phyloP scores from a whole-genome alignment of 2,888 invertebrate genomes.

The Eilema caniola region DNA sequence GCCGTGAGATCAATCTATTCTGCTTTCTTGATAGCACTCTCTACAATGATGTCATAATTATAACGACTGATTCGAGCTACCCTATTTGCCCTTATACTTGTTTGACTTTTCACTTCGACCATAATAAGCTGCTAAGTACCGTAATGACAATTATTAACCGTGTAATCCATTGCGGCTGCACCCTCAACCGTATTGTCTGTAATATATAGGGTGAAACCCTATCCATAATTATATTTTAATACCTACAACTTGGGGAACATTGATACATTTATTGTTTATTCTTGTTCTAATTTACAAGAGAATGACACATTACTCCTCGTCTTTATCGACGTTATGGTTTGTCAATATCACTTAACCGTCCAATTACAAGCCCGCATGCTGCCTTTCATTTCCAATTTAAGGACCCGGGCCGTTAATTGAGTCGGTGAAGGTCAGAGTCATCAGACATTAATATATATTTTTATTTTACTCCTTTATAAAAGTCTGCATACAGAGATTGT shows the following conservation, averaged over 20 bases:
- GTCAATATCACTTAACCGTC: constrained; percentile 74
- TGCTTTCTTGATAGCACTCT: constrained; percentile 53
- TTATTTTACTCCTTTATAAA: not conserved
- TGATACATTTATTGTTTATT: constrained; percentile 42
- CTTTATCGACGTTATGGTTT: constrained; percentile 55
- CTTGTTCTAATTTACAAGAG: constrained; percentile 51
- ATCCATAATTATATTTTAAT: constrained; percentile 59
- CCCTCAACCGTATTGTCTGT: constrained; percentile 59
- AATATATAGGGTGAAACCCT: constrained; percentile 54
- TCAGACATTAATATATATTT: constrained; percentile 32
- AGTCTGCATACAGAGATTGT: constrained; percentile 7
- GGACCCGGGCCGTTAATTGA: constrained; percentile 53
- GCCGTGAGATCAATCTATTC: constrained; percentile 71
- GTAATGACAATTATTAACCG: constrained; percentile 73
- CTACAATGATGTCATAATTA: constrained; percentile 35
- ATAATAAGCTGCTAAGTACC: constrained; percentile 78
- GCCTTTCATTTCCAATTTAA: constrained; percentile 72
- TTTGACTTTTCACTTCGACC: constrained; percentile 73
- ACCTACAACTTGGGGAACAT: not conserved
- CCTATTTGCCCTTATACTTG: constrained; percentile 46
- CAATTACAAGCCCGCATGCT: constrained; percentile 79
- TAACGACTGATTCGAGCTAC: constrained; percentile 22
- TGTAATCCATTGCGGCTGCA: constrained; percentile 74
- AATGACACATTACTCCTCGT: constrained; percentile 54
- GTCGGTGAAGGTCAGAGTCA: constrained; percentile 20